Evolutionary conservation across 2,888 invertebrate genomes (phyloP).

Genomic region (Hirtodrosophila cameraria): DNA sequence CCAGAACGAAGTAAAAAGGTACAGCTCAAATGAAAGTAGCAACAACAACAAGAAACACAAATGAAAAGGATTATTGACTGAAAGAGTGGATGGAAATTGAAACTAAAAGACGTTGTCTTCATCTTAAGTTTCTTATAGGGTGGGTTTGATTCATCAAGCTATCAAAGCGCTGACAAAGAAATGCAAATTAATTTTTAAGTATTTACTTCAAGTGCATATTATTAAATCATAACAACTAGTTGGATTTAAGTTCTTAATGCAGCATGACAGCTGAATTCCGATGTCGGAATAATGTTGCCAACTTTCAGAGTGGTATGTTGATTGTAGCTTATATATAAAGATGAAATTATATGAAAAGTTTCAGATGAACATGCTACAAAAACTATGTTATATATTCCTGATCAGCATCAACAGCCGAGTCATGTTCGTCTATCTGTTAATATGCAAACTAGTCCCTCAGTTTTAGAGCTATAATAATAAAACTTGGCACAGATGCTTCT

Average conservation of each 20-base stretch:
- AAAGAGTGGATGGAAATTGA: conserved; percentile 17
- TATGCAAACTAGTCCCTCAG: too few relatives aligned
- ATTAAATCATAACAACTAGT: not conserved
- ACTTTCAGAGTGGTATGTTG: too few relatives aligned
- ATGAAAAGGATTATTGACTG: conserved; percentile 45
- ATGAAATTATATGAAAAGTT: too few relatives aligned
- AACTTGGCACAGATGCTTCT: too few relatives aligned
- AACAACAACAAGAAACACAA: conserved; percentile 18
- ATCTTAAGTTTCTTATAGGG: conserved; percentile 12
- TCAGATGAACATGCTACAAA: too few relatives aligned
- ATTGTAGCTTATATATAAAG: too few relatives aligned
- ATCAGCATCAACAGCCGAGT: too few relatives aligned
- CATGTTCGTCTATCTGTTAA: too few relatives aligned
- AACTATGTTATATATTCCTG: too few relatives aligned
- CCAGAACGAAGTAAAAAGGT: conserved; percentile 36
- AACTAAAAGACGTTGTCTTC: not conserved
- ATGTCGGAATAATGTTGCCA: too few relatives aligned
- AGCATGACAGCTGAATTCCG: not conserved
- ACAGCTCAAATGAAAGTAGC: conserved; percentile 19
- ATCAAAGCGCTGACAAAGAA: conserved; percentile 17
- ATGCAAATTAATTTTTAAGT: conserved; percentile 17
- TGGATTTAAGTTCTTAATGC: not conserved
- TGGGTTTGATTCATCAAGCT: conserved; percentile 38
- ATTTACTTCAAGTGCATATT: conserved; percentile 2
- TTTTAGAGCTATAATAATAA: too few relatives aligned